Evolutionary conservation across 2,888 invertebrate genomes (phyloP), one percentile per base, ranked within the genome.

Genomic region (Troides oblongomaculatus): DNA sequence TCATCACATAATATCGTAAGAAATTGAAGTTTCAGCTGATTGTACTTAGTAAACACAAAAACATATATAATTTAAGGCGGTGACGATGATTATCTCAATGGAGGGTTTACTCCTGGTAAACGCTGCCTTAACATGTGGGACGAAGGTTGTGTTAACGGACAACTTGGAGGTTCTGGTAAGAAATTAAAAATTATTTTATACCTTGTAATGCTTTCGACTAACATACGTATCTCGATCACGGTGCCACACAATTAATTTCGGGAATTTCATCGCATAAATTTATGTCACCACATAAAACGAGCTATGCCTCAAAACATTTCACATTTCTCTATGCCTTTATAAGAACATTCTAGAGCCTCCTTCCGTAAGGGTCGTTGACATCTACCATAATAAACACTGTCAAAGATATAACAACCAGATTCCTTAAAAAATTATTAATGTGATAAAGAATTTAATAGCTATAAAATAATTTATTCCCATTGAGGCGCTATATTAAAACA

Each of bases 101-200:
- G 89, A 8, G 84, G 84, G 0, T 87, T 87, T 75, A 90, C 81
- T 75, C 91, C 92, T 0, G 91, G 93, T 62, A 93, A 93, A 75
- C 88, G 90, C 0, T 93, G 92, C 72, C 83, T 88, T 70, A 89
- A 90, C 78, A 82, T 93, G 84, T 93, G 93, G 85, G 94, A 93
- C 74, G 93, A 93, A 25, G 93, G 93, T 0, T 93, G 94, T 72
- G 81, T 86, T 66, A 93, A 93, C 74, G 93, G 91, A 14, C 89
- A 89, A 71, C 77, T 93, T 0, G 76, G 75, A 21, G 69, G 67
- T 23, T 84, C 93, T 66, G 93, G 93, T 85, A 77, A 77, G 73
- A 18, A n/a, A 7, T 23, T n/a, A 50, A 18, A n/a, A 53, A n/a
- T n/a, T 53, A 1, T 18, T 7, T 2, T 18, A 12, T 5, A n/a